These are phyloP conservation scores for Scelioninae gen. 2 DNA, from an alignment of 2,888 invertebrate genomes.

Conservation along the genomic window DNA sequence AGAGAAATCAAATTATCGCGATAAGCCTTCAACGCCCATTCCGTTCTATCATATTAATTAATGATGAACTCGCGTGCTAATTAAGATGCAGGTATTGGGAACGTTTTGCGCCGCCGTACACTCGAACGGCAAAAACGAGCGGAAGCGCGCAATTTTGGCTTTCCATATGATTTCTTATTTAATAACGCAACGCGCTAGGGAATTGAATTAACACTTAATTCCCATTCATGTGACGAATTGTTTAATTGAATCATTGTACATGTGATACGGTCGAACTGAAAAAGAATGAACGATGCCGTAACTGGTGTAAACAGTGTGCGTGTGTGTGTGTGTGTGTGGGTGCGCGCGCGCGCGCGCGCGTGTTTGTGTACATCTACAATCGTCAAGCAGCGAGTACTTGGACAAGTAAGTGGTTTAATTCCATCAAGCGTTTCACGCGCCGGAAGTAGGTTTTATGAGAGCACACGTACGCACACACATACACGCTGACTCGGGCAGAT, in stretches of 20 bases:
- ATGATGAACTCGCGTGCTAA: conserved; percentile 70
- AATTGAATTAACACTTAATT: conserved; percentile 53
- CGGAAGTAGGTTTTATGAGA: conserved; percentile 74
- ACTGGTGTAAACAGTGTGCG: conserved; percentile 49
- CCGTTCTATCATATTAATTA: conserved; percentile 74
- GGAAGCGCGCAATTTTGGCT: conserved; percentile 35
- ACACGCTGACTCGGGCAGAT: conserved; percentile 71
- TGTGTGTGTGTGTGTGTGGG: conserved; percentile 39
- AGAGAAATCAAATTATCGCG: conserved; percentile 60
- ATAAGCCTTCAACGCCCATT: conserved; percentile 68
- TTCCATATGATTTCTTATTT: conserved; percentile 43
- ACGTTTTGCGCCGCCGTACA: conserved; percentile 9
- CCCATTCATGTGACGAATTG: conserved; percentile 48
- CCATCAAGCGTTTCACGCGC: conserved; percentile 70
- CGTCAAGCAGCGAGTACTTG: conserved; percentile 58
- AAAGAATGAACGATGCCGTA: conserved; percentile 49
- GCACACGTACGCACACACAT: conserved; percentile 61
- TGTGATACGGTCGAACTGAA: conserved; percentile 50
- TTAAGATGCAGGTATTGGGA: conserved; percentile 32
- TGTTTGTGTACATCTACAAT: conserved; percentile 59
- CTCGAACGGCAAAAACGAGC: conserved; percentile 7
- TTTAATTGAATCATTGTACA: conserved; percentile 54
- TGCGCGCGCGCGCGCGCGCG: no score
- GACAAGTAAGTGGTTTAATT: conserved; percentile 72
- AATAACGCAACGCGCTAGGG: conserved; percentile 40